Evolutionary conservation across 2,113 vertebrate species (phyloP), one percentile per base, ranked within the genome.

Genomic region (Excalfactoria chinensis): DNA sequence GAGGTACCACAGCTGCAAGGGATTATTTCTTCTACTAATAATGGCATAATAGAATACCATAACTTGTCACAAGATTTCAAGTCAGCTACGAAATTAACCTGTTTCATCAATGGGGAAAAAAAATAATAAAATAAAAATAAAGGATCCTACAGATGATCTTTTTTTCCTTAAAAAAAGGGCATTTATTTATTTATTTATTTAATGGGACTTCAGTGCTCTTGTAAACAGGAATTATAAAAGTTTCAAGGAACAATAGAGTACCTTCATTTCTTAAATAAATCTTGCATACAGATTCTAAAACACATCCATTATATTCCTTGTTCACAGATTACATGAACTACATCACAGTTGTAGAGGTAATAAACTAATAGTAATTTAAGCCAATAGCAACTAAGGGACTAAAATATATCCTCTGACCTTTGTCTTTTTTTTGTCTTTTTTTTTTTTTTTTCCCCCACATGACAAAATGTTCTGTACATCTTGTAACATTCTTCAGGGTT

Each of bases 1-100:
- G 97, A 97, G 96, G 95, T 97, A 94, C 94, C 97, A 97, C 95
- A 97, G 95, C 95, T 96, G 95, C 93, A 93, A 96, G 87, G 95
- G 95, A 97, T 97, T 97, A 97, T 96, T 92, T 95, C 89, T 94
- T 92, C 93, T 82, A 40, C 90, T 96, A 96, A 96, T 97, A 96
- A 97, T 95, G 87, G 93, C 90, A 95, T 88, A 95, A 92, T 78
- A 92, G 95, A 96, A 95, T 97, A 96, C 86, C 88, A 92, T 80
- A 92, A 92, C 90, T 92, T 96, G 90, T 96, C 93, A 95, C 73
- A 93, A 95, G 92, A 92, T 90, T 97, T 96, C 95, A 96, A 96
- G 87, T 94, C 92, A 95, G 89, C 94, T 97, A 93, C 92, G 93
- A 96, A 97, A 96, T 97, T 96, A 96, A 90, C 88, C 84, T 93